phyloP scores from a whole-genome alignment of 2,113 vertebrate genomes.

The Oostethus manadensis region DNA sequence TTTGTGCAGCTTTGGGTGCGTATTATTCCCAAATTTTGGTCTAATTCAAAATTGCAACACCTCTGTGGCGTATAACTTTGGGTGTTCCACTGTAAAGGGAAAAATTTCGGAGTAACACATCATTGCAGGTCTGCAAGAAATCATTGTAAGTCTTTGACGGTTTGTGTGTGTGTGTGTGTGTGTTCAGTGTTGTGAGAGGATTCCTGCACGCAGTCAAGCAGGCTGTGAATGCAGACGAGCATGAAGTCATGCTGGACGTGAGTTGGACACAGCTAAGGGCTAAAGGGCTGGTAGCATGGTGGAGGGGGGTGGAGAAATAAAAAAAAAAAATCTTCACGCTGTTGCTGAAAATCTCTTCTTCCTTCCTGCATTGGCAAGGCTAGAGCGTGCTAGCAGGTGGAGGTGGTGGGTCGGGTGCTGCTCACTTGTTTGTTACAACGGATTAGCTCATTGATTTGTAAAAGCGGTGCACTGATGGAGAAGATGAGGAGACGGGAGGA shows the following conservation, averaged over 20 bases:
- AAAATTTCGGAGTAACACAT: no score
- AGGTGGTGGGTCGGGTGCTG: constrained; percentile 43
- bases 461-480: constrained; percentile 68
- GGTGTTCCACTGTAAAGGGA: no score
- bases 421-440: constrained; percentile 74
- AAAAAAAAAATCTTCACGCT: no score
- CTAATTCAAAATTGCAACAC: no score
- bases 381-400: neutral
- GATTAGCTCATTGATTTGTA: constrained; percentile 75
- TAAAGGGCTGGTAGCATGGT: no score
- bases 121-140: no score
- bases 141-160: neutral
- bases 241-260: constrained; percentile 53
- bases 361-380: neutral
- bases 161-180: constrained; percentile 25
- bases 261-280: constrained; percentile 31
- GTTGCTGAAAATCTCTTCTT: neutral
- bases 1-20: no score
- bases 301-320: neutral
- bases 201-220: constrained; percentile 59
- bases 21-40: no score
- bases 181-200: constrained; percentile 52
- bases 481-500: constrained; percentile 36
- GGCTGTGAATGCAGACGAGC: constrained; percentile 55
- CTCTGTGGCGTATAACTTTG: no score